Percentiles rank a stretch among this genome's conserved stretches.
phyloP scores from a whole-genome alignment of 1,140 invertebrate species.

The Homalodisca vitripennis region DNA sequence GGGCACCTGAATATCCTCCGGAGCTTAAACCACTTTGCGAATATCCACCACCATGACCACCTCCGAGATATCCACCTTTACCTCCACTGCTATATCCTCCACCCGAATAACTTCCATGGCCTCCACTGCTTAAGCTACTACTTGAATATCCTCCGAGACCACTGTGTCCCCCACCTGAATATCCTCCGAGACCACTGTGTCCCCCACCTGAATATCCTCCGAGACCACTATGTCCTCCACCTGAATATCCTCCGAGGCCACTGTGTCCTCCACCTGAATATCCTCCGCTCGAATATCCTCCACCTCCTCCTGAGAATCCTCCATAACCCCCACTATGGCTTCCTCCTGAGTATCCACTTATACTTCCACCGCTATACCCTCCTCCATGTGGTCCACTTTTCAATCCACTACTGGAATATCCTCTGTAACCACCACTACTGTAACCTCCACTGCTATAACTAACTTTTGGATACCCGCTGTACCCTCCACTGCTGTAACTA shows the following conservation, averaged over 20 bases:
- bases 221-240: too few species aligned
- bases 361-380: neutral
- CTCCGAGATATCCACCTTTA: too few species aligned
- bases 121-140: neutral
- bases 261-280: too few species aligned
- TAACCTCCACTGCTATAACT: neutral
- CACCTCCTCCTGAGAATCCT: neutral
- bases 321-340: neutral
- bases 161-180: neutral
- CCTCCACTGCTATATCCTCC: neutral
- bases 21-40: too few species aligned
- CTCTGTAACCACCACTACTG: neutral
- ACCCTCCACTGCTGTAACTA: neutral
- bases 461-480: neutral
- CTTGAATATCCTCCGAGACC: too few species aligned
- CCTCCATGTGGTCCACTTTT: neutral
- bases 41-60: too few species aligned
- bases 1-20: too few species aligned
- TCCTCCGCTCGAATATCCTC: too few species aligned
- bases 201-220: too few species aligned
- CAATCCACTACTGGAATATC: neutral
- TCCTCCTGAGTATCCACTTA: neutral
- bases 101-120: constrained; percentile 1
- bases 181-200: neutral
- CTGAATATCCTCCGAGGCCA: too few species aligned